Evolutionary conservation across 2,797 vertebrate species (phyloP), one percentile per base, ranked within the genome.

Genomic region (Cirrhinus mrigala): DNA sequence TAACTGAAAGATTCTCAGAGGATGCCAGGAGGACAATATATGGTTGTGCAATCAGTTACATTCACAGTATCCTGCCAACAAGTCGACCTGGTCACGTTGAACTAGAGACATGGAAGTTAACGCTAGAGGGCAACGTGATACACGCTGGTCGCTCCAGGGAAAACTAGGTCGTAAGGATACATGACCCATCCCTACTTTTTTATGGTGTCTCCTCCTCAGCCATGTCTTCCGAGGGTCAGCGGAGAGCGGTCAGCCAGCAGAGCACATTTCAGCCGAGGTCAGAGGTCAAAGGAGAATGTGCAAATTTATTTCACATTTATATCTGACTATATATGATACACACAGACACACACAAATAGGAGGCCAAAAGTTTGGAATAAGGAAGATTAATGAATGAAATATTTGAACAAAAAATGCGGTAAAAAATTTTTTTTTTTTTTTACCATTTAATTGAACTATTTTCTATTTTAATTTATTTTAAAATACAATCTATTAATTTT

Each of bases 101-200:
- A 15, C 48, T 24, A 18, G 56, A 33, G 24, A 81, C 85, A 75
- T 84, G 60, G 37, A 77, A 70, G 64, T 27, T 56, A 56, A 46
- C 29, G 20, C 52, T 64, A 29, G 60, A 46, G 60, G 27, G 64
- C 70, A 73, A 86, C 40, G 11, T 87, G 40, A 87, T 84, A 40
- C 70, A 87, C 16, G 79, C 54, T 0, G 89, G 87, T 85, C 89
- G 87, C 83, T 70, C 56, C 24, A 33, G 80, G 54, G 44, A 58
- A 85, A 88, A 84, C 77, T 81, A 60, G 88, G 85, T 81, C 88
- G 87, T n/a, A 40, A 6, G 69, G 89, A 90, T 88, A 88, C 62
- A 48, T 82, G 79, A 90, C 29, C 78, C 75, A 29, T 58, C 22
- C 69, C 44, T 81, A 52, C 86, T 73, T 83, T 44, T 87, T 64